phyloP scores from a whole-genome alignment of 2,797 vertebrate genomes.

The Thripadectes ignobilis region DNA sequence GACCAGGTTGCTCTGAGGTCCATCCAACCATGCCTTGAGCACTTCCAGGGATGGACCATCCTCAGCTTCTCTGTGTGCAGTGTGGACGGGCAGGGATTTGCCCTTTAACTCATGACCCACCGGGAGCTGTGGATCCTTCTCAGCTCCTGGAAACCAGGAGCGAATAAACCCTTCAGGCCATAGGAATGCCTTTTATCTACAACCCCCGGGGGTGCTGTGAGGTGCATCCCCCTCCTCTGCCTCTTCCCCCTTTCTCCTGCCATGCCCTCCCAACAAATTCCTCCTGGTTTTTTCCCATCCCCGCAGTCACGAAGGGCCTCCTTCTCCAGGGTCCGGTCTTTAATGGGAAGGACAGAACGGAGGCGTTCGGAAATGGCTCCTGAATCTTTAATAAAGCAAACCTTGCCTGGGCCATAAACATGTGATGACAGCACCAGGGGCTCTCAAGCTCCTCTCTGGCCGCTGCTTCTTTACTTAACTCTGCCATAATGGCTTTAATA shows the following conservation, averaged over 20 bases:
- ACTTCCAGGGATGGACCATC: not conserved
- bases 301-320: not conserved
- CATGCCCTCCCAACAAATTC: not conserved
- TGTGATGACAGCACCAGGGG: slow-evolving; percentile 64
- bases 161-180: not conserved
- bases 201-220: fast-evolving
- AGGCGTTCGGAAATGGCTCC: slow-evolving; percentile 65
- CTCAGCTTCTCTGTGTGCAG: not conserved
- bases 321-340: not conserved
- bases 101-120: not conserved
- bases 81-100: not conserved
- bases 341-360: slow-evolving; percentile 64
- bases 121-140: not conserved
- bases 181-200: fast-evolving
- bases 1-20: not conserved
- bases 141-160: not conserved
- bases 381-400: slow-evolving; percentile 78
- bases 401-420: slow-evolving; percentile 72
- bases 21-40: fast-evolving
- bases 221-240: fast-evolving
- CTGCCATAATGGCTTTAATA: slow-evolving; percentile 76
- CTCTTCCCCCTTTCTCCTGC: not conserved
- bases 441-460: slow-evolving; percentile 65
- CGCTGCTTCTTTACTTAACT: slow-evolving; percentile 74
- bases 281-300: not conserved